Evolutionary conservation across 2,888 invertebrate species (phyloP), one percentile per base, ranked within the genome.

Genomic region (Cyaniris semiargus): DNA sequence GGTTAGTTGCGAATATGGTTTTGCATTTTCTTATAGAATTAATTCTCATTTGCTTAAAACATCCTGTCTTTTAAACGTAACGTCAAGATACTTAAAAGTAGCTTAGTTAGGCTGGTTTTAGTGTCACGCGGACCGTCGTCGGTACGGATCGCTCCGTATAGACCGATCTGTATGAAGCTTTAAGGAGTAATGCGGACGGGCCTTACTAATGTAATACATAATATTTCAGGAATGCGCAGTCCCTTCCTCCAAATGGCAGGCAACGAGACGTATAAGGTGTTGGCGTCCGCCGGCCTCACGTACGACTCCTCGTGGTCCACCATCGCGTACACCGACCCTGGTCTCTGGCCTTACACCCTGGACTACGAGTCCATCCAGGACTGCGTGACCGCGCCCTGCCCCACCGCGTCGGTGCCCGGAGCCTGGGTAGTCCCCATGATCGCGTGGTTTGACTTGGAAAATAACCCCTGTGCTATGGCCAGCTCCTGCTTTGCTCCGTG

Each of bases 351-450:
- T 0, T 96, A 96, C 86, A 96, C 96, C 0, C 84, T 96, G 78
- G 95, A 96, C 83, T 95, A 94, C 80, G 84, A 86, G 0, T 93
- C 94, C 0, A 91, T 80, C 27, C 95, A 96, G 85, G 94, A 95
- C 77, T 96, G 96, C 78, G 82, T 87, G 2, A 90, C 95, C 27
- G 90, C 88, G 0, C 92, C 93, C 0, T 96, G 96, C 83, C 96
- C 96, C 0, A 88, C 86, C 1, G 92, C 94, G 0, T 88, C 95
- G 0, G 91, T 94, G 82, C 94, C 95, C 13, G 95, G 95, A 0
- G 86, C 95, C 48, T 97, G 96, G 96, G 95, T 95, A 0, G 83
- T 95, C 0, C 96, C 96, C 0, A 95, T 96, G 89, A 86, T 95
- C 2, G 90, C 94, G 72, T 94, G 95, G 89, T 79, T 84, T 7